These are phyloP conservation scores for Zenarchopterus dispar DNA, from an alignment of 2,797 vertebrate genomes.

Conservation along the genomic window DNA sequence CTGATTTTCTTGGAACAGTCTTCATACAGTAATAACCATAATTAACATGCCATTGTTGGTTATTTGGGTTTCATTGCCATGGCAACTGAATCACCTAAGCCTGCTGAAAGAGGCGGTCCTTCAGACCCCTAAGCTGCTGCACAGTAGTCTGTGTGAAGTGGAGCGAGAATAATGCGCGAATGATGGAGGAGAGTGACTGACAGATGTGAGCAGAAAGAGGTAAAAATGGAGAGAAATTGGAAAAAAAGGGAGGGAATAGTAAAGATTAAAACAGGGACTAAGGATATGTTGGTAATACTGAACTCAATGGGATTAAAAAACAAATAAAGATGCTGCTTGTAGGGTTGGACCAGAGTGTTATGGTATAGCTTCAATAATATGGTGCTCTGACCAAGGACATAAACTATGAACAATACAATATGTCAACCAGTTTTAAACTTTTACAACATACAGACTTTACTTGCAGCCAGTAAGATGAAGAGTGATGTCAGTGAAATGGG, in stretches of 20 bases:
- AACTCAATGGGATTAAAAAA: constrained; percentile 34
- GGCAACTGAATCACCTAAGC: constrained; percentile 79
- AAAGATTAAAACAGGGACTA: constrained; percentile 10
- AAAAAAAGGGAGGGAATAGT: background rate
- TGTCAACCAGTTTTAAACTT: constrained; percentile 2
- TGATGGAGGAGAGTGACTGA: constrained; percentile 25
- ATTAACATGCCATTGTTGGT: constrained; percentile 81
- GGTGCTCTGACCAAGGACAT: background rate
- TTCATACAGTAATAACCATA: constrained; percentile 79
- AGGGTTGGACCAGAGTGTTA: background rate
- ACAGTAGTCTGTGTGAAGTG: constrained; percentile 54
- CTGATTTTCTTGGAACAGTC: constrained; percentile 70
- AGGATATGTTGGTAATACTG: constrained; percentile 30
- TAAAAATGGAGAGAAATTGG: background rate
- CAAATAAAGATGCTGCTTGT: constrained; percentile 36
- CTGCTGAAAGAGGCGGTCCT: constrained; percentile 64
- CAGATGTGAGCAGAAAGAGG: constrained; percentile 4
- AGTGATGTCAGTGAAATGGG: background rate
- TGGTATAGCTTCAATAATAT: background rate
- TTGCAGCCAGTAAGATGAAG: background rate
- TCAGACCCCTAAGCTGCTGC: constrained; percentile 49
- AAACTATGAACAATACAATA: constrained; percentile 1
- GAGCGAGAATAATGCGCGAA: constrained; percentile 42
- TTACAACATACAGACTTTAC: too few relatives aligned
- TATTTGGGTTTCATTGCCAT: constrained; percentile 80